Base-by-base conservation (phyloP, 2,888 invertebrate genomes). In the Hirtodrosophila cameraria region DNA sequence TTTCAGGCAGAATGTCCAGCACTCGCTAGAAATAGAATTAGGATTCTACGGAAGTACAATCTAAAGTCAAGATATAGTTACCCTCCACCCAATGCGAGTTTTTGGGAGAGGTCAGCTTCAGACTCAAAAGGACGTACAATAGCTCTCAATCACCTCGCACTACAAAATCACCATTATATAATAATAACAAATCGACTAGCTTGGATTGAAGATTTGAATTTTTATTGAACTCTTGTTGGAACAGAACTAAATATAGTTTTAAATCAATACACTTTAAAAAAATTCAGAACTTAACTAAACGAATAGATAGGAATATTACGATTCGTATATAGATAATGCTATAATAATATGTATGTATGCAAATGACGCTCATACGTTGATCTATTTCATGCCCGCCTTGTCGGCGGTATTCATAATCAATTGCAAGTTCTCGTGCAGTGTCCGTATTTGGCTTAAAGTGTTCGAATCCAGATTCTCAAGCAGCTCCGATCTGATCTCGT, bases 341-440 rank as follows among this genome's bases (percentile, higher is more conserved):
- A 33, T 30, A 27, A 28, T 45, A 30, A 33, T 50, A 33, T 13
- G 2, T 7, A 9, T 33, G 20, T 3, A 8, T 3, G 18, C 3
- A 7, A 9, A 7, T 23, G 23, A 8, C 8, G 8, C 5, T 18
- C 5, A 5, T n/a, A 5, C 18, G 18, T 23, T 23, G 23, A 23
- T 23, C 58, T 70, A 85, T 15, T 86, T 86, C 0, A 83, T 36
- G 35, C 60, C 74, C n/a, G 68, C 71, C 58, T 84, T 80, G 62
- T 78, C 83, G 42, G 87, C 90, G 65, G 87, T 82, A 35, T 81
- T 85, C 75, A 90, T 88, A 39, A 91, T 88, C 42, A 90, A 65
- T 63, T 90, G 86, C 50, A 91, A 60, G 62, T 90, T 91, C 3
- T 84, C 82, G 61, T 90, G 90, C 53, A 91, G 59, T 7, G 89